Evolutionary conservation across 1,140 invertebrate genomes (phyloP), one percentile per base, ranked within the genome.

Genomic region (Caenorhabditis tropicalis): DNA sequence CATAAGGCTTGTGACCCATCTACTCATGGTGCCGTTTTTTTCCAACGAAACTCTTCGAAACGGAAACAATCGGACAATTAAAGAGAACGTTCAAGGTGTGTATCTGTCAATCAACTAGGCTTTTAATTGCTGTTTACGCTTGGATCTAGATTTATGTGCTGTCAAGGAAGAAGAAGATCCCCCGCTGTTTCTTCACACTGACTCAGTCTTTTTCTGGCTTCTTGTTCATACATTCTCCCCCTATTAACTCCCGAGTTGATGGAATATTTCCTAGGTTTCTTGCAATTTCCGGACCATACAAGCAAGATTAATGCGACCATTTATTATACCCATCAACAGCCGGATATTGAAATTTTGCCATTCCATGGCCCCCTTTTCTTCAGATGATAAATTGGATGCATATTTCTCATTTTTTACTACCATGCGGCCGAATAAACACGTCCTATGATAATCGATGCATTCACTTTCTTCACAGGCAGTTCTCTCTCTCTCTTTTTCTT

Each of bases 81-180:
- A 16, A 51, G 48, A 12, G 48, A 51, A 51, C 48, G n/a, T 27
- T 56, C 24, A 27, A 74, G 65, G 65, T 46, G 36, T 74, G 36
- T 74, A 43, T 65, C 29, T 74, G 65, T 74, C 65, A 74, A 74
- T 74, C 65, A 74, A 74, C 2, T 46, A 27, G n/a, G 36, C 36
- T 46, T 19, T 36, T 74, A 74, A 74, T 74, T 74, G 65, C 65
- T n/a, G 65, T 74, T 74, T 46, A 21, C 65, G n/a, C 65, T 46
- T 9, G 36, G 36, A 74, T 43, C 21, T 19, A 74, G 65, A 74
- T 74, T 74, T 74, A 74, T 74, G n/a, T 15, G 65, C 65, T 74
- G 65, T 74, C 65, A 33, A 16, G 58, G 24, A 15, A 58, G 53
- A 58, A 58, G 39, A 43, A 43, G 39, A 6, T 51, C n/a, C 24